A percentile compares a stretch with the other conserved stretches of the same genome.
Conservation (phyloP, 2,113 vertebrate species). For the Bostrychus sinensis region DNA sequence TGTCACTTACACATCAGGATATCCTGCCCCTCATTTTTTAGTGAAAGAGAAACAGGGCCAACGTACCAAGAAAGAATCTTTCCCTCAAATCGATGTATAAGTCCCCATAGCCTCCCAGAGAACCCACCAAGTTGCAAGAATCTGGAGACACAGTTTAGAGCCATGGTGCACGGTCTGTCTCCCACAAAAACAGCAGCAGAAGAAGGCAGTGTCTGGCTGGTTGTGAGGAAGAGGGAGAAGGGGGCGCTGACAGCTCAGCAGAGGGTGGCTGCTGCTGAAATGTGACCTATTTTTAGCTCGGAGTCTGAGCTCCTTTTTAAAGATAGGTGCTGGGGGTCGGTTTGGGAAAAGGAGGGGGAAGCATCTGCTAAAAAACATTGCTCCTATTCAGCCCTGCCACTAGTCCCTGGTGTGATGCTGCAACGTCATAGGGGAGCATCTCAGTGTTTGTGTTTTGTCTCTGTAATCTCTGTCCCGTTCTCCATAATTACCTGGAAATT, state of each 20-base stretch:
- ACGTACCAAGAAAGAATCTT: constrained; percentile 51
- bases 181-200: constrained; percentile 61
- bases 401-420: constrained; percentile 35
- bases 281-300: constrained; percentile 63
- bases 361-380: constrained; percentile 4
- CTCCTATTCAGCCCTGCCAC: constrained; percentile 9
- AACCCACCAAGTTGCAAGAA: constrained; percentile 59
- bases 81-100: constrained; percentile 64
- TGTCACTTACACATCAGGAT: constrained; percentile 60
- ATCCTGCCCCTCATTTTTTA: constrained; percentile 57
- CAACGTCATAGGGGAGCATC: constrained; percentile 24
- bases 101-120: constrained; percentile 60
- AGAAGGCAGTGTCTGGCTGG: constrained; percentile 53
- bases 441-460: constrained; percentile 58
- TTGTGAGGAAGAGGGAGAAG: constrained; percentile 62
- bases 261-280: constrained; percentile 57
- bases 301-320: constrained; percentile 61
- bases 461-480: constrained; percentile 51
- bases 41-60: constrained; percentile 53
- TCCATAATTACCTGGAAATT: constrained; percentile 64
- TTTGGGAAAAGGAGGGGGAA: constrained; percentile 21
- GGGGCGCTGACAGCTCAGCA: constrained; percentile 69
- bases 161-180: constrained; percentile 57
- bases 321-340: constrained; percentile 47
- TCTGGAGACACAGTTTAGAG: constrained; percentile 57